Evolutionary conservation across 1,140 invertebrate species (phyloP).

Genomic region (Hesperophylax magnus): DNA sequence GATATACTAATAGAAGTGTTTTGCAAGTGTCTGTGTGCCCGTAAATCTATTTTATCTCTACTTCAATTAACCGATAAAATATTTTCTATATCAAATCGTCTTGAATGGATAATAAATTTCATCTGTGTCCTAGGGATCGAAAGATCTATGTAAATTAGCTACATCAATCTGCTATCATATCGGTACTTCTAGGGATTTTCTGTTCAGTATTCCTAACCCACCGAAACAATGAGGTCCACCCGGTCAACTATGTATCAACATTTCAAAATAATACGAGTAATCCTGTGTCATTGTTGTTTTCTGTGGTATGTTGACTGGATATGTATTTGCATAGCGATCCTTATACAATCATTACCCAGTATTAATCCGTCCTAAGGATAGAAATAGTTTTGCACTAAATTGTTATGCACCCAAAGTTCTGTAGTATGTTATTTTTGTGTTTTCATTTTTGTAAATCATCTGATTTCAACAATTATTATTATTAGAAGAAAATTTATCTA

Average conservation of each 20-base stretch:
- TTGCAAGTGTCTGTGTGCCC: too few relatives aligned
- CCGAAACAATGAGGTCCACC: background rate
- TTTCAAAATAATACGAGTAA: background rate
- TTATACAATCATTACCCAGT: background rate
- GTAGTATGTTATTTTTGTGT: background rate
- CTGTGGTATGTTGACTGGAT: background rate
- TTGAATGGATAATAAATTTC: too few relatives aligned
- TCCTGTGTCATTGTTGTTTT: background rate
- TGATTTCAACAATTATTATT: background rate
- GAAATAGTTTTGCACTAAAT: background rate
- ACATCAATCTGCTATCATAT: too few relatives aligned
- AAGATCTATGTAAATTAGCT: too few relatives aligned
- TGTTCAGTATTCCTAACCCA: background rate
- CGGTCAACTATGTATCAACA: background rate
- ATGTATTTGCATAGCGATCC: background rate
- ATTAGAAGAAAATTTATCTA: background rate
- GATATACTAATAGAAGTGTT: too few relatives aligned
- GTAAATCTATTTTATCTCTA: too few relatives aligned
- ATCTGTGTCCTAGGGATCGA: too few relatives aligned
- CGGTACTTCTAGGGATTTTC: background rate
- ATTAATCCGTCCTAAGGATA: conserved; percentile 4
- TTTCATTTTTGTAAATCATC: background rate
- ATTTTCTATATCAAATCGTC: too few relatives aligned
- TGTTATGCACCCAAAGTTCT: background rate
- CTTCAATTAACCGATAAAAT: too few relatives aligned